Percentiles rank a stretch among this genome's conserved stretches.
Evolutionary conservation across 1,140 invertebrate genomes (phyloP).

Genomic region (Pectinophora gossypiella): DNA sequence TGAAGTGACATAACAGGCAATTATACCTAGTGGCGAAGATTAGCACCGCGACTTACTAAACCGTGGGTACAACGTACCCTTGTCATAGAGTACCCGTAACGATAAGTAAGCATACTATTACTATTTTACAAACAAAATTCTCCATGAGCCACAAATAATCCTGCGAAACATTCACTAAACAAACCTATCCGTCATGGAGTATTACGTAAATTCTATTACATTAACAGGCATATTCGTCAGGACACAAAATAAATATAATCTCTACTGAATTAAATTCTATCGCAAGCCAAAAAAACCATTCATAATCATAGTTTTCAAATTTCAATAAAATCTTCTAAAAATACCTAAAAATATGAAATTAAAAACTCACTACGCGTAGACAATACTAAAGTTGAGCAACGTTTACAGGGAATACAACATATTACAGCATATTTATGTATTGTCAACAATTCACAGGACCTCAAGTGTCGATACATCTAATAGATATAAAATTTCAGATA

Average conservation of each 20-base stretch:
- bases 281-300: not conserved
- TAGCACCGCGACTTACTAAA: constrained; percentile 26
- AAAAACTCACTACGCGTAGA: constrained; percentile 33
- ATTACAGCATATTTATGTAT: constrained; percentile 55
- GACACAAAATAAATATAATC: not conserved
- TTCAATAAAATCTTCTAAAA: not conserved
- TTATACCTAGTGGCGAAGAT: constrained; percentile 25
- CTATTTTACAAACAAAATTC: no score
- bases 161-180: no score
- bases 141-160: no score
- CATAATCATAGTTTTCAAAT: not conserved
- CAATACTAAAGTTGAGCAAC: constrained; percentile 63
- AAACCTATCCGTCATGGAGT: not conserved
- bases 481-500: constrained; percentile 65
- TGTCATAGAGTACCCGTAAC: no score
- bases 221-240: not conserved
- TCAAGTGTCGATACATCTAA: constrained; percentile 50
- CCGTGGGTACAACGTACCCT: no score
- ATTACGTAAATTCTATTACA: not conserved
- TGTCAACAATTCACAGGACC: constrained; percentile 67
- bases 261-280: not conserved
- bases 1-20: not conserved
- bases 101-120: no score
- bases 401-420: constrained; percentile 54
- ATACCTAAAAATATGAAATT: constrained; percentile 6